Base-by-base conservation (phyloP, 2,888 invertebrate species). In the Pyrrhosoma nymphula region DNA sequence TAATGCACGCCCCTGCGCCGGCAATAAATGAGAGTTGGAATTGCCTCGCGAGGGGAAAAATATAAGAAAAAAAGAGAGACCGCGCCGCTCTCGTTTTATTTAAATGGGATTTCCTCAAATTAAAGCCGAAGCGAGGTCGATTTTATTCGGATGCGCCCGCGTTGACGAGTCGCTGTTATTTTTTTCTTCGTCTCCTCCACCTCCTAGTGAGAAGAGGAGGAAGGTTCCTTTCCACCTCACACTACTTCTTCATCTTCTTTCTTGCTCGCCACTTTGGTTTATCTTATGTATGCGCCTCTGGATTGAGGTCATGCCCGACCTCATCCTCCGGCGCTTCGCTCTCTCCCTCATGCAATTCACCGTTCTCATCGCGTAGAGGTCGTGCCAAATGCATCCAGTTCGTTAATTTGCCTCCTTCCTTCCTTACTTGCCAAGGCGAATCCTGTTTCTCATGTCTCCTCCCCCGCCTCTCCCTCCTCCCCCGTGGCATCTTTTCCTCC, bases 321-420 rank as follows among this genome's bases (percentile, higher is more conserved):
- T 47, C 47, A 47, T 47, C 47, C n/a, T n/a, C 23, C 69, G n/a
- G n/a, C n/a, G n/a, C n/a, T n/a, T n/a, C 6, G 3, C n/a, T 3
- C 26, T 2, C 23, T 8, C 26, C 69, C n/a, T n/a, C 12, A 26
- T 69, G 23, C n/a, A n/a, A 69, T 69, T 69, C 69, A 26, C 4
- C 8, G 69, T 69, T 69, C 69, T 26, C 69, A 8, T 20, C 69
- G n/a, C 26, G 82, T 1, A 14, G 82, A 35, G 10, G 82, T 82
- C 82, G 82, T 82, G 82, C 82, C 82, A 82, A 82, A 82, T 82
- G 82, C 82, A 82, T 82, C 16, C 82, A 35, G 82, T 82, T 82
- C 82, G 30, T 82, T 82, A 82, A 82, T 82, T 82, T 82, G 82
- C 82, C 82, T 82, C 69, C 69, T 69, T 20, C 69, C 69, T 69